Evolutionary conservation across 2,797 vertebrate genomes (phyloP), one percentile per base, ranked within the genome.

Genomic region (Pseudopleuronectes americanus): DNA sequence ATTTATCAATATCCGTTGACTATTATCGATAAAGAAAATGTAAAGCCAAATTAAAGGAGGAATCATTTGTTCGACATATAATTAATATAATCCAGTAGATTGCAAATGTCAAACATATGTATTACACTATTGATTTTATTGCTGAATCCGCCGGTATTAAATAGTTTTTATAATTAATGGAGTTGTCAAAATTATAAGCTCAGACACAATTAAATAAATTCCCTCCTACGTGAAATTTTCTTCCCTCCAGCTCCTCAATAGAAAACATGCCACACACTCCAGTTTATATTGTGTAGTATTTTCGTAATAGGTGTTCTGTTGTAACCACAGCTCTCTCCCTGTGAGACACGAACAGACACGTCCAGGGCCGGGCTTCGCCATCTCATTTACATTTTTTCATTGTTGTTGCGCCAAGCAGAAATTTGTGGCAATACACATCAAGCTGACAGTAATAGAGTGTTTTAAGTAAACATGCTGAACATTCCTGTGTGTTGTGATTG

Each of bases 341-440:
- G 64, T 83, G 58, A 71, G 57, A 85, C 83, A 49, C 57, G 83
- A 82, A 54, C 55, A 63, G 61, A 77, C 82, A 73, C 4, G 64
- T 43, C 22, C 19, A 2, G 56, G 38, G 12, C 62, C 54, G 22
- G 52, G 14, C 62, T 73, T 76, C 76, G 55, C 62, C 60, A 16
- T 75, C 75, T 79, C 68, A 81, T 90, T 88, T 87, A 57, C 83
- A 89, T 88, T 69, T 65, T 64, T 77, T 75, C 57, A 77, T 85
- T 86, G 76, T 80, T 68, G 49, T 64, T 67, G 60, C 80, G 74
- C 84, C 76, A 78, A 79, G 53, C 41, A 65, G 69, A 77, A 23
- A 64, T 64, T 63, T 78, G 70, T 45, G 71, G 71, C 57, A 63
- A 57, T 85, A 58, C 74, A 56, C 70, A 74, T 77, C 74, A 76